These are phyloP conservation scores for Mythimna loreyi DNA, from an alignment of 2,888 invertebrate genomes.

Conservation along the genomic window DNA sequence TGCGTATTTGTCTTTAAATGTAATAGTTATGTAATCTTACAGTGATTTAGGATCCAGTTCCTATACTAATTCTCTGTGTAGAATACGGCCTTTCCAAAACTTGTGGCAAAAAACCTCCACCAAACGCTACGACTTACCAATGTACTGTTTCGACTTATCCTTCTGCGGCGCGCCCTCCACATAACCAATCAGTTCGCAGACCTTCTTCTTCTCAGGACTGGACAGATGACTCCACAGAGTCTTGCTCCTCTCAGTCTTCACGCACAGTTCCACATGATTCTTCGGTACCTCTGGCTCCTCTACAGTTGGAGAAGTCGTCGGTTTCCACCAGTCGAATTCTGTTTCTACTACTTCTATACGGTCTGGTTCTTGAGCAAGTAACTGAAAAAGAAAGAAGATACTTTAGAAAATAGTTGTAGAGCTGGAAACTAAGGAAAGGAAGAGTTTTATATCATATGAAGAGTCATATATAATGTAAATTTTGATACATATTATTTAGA, in stretches of 20 bases:
- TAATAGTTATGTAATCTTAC: too few relatives aligned
- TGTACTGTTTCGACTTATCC: conserved; percentile 90
- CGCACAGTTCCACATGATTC: conserved; percentile 84
- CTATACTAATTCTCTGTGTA: too few relatives aligned
- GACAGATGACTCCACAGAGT: conserved; percentile 92
- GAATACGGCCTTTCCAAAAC: too few relatives aligned
- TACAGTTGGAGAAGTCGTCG: conserved; percentile 75
- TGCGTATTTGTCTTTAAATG: too few relatives aligned
- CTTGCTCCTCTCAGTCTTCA: conserved; percentile 88
- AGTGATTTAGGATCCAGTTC: too few relatives aligned
- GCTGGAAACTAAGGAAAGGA: too few relatives aligned
- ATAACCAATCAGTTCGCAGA: conserved; percentile 92
- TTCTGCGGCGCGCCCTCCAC: conserved; percentile 89
- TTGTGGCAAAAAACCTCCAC: not conserved
- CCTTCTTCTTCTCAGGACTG: conserved; percentile 91
- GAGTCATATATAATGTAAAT: too few relatives aligned
- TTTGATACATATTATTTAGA: too few relatives aligned
- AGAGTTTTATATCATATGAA: too few relatives aligned
- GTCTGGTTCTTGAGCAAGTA: conserved; percentile 84
- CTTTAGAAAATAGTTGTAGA: too few relatives aligned
- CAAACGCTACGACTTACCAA: conserved; percentile 80
- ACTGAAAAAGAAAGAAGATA: conserved; percentile 67
- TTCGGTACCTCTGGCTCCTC: conserved; percentile 69
- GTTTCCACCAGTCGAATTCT: conserved; percentile 88
- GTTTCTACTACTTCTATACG: conserved; percentile 87